Evolutionary conservation across 2,888 invertebrate species (phyloP).

Genomic region (Archaeoteleia sp.): DNA sequence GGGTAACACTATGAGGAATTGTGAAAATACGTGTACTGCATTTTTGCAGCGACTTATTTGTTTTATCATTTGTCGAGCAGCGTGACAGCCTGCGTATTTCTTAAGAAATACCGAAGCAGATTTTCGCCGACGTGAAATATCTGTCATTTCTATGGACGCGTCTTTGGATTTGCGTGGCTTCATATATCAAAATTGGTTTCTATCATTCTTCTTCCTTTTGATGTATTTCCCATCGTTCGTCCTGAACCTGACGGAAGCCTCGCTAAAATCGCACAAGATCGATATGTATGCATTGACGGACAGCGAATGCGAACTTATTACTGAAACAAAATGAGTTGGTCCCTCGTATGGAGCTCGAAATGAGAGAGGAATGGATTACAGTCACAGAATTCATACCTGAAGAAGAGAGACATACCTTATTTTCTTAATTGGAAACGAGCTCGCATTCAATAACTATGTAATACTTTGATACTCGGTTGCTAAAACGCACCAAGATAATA

Average conservation of each 20-base stretch:
- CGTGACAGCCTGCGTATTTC: constrained; percentile 32
- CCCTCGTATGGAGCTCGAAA: too few relatives aligned
- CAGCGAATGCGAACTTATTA: constrained; percentile 4
- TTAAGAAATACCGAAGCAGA: constrained; percentile 30
- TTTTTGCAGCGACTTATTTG: constrained; percentile 25
- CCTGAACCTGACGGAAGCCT: constrained; percentile 36
- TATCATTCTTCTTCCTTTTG: constrained; percentile 37
- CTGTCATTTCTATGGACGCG: constrained; percentile 35
- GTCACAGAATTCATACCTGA: too few relatives aligned
- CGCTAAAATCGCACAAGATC: constrained; percentile 19
- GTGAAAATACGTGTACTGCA: too few relatives aligned
- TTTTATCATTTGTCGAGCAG: constrained; percentile 38
- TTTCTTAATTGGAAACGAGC: too few relatives aligned
- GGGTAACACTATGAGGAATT: too few relatives aligned
- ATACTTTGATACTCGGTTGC: too few relatives aligned
- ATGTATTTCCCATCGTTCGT: constrained; percentile 29
- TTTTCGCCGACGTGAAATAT: constrained; percentile 28
- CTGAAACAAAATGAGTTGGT: constrained; percentile 14
- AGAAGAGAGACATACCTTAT: too few relatives aligned
- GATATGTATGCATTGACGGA: constrained; percentile 17
- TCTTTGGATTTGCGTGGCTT: constrained; percentile 37
- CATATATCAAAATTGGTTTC: constrained; percentile 45
- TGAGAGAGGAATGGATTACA: too few relatives aligned
- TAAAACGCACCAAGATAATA: too few relatives aligned
- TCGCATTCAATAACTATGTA: too few relatives aligned